Evolutionary conservation across 2,888 invertebrate species (phyloP).

Genomic region (Trissonchulus sp.): DNA sequence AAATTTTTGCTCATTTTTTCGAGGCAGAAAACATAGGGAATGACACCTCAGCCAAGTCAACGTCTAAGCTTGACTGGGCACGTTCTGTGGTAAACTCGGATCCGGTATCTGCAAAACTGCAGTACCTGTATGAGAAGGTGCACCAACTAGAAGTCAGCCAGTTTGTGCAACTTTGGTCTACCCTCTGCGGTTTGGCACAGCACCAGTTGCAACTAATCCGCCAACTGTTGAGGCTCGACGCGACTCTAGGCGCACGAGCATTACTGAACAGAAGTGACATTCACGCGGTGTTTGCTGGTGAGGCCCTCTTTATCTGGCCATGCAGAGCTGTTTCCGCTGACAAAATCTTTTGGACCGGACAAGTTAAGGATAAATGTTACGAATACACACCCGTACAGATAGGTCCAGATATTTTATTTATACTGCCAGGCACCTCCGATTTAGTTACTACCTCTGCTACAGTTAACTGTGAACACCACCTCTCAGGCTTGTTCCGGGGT

Average conservation of each 20-base stretch:
- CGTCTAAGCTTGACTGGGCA: too few relatives aligned
- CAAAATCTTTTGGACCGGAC: constrained; percentile 1
- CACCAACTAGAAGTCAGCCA: background rate
- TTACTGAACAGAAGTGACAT: constrained; percentile 14
- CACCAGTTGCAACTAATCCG: background rate
- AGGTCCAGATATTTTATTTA: background rate
- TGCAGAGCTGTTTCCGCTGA: background rate
- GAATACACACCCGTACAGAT: background rate
- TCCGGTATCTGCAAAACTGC: constrained; percentile 7
- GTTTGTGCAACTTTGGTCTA: constrained; percentile 1
- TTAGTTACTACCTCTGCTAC: background rate
- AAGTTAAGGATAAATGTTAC: constrained; percentile 22
- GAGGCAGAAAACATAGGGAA: too few relatives aligned
- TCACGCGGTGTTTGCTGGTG: constrained; percentile 15
- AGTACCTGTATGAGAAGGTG: constrained; percentile 5
- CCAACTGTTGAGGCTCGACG: constrained; percentile 18
- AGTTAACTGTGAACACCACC: background rate
- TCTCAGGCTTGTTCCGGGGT: too few relatives aligned
- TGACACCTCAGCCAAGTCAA: too few relatives aligned
- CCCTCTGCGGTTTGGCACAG: constrained; percentile 6
- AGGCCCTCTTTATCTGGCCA: constrained; percentile 18
- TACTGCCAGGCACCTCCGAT: background rate
- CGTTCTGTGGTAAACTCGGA: too few relatives aligned
- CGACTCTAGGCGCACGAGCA: constrained; percentile 24
- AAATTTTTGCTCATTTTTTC: too few relatives aligned